Evolutionary conservation across 2,888 invertebrate species (phyloP), one percentile per base, ranked within the genome.

Genomic region (Polydrusus pterygomalis): DNA sequence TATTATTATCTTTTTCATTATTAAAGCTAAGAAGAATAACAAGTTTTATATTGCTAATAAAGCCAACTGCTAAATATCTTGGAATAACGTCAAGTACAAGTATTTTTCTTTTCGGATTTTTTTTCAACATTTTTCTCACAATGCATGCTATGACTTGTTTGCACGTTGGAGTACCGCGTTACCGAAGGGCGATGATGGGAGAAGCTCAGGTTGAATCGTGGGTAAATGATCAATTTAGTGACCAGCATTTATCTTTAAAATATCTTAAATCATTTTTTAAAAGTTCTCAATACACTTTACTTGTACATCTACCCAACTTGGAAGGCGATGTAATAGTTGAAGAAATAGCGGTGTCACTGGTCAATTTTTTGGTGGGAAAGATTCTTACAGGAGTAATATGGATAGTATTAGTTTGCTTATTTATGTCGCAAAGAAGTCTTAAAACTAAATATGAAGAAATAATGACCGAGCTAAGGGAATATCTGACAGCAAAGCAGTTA

Each of bases 401-500:
- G 80, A 70, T 80, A 30, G 72, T 78, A 17, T 40, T 80, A 3
- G 71, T 77, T 25, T 69, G 60, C 1, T 60, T 40, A 6, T 77
- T 79, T 15, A 15, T 70, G 80, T 80, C 78, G 77, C 82, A 67
- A 76, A 80, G 77, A 30, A 77, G 84, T 1, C 84, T 88, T 0
- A 83, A 86, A 76, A 83, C 82, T 1, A 88, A 89, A 77, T 89
- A 87, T 70, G 84, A 87, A 70, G 87, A 87, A 75, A 83, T 88
- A 8, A 84, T 88, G 64, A 85, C 87, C 73, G 88, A 89, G 81
- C 77, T 89, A 13, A 77, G 81, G 0, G 87, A 88, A 38, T 89
- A 88, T 74, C 84, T 87, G 69, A 81, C 80, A 6, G 86, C 86
- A 38, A 88, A 87, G 63, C 87, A 88, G 62, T 80, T 89, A 43